Evolutionary conservation across 2,797 vertebrate species (phyloP).

Genomic region (Hippoglossus hippoglossus): DNA sequence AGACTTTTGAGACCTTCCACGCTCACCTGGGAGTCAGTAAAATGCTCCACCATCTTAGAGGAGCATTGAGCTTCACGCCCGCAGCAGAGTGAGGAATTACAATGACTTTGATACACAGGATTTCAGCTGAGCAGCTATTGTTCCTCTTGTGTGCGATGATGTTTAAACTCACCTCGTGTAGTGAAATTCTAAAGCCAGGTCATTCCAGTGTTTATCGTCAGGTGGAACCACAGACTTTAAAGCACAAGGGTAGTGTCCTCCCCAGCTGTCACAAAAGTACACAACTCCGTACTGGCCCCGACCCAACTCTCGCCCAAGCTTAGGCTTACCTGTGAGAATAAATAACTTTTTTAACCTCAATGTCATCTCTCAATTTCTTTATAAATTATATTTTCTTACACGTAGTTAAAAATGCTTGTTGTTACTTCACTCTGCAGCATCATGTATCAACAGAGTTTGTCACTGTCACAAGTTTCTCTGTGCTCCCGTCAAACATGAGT

Average conservation of each 20-base stretch:
- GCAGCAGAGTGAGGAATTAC: neutral
- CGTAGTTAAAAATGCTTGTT: too few species aligned
- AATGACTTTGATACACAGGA: conserved; percentile 1
- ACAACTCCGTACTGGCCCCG: conserved; percentile 98
- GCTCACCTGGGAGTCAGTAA: neutral
- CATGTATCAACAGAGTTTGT: too few species aligned
- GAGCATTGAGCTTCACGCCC: neutral
- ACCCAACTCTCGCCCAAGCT: conserved; percentile 93
- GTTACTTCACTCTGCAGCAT: too few species aligned
- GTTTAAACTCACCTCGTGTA: conserved; percentile 89
- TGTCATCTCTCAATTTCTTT: too few species aligned
- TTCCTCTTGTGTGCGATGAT: neutral
- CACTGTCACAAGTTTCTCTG: too few species aligned
- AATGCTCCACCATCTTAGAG: neutral
- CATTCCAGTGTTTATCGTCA: conserved; percentile 99
- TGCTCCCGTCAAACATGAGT: too few species aligned
- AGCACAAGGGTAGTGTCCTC: conserved; percentile 93
- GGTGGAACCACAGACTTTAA: conserved; percentile 97
- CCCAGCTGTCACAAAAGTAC: conserved; percentile 96
- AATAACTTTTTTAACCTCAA: neutral
- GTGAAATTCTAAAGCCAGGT: conserved; percentile 97
- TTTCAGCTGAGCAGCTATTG: neutral
- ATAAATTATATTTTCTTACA: too few species aligned
- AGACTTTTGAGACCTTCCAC: neutral
- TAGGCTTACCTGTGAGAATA: conserved; percentile 89